Conservation (phyloP, 1,140 invertebrate species). For the Musca vetustissima region DNA sequence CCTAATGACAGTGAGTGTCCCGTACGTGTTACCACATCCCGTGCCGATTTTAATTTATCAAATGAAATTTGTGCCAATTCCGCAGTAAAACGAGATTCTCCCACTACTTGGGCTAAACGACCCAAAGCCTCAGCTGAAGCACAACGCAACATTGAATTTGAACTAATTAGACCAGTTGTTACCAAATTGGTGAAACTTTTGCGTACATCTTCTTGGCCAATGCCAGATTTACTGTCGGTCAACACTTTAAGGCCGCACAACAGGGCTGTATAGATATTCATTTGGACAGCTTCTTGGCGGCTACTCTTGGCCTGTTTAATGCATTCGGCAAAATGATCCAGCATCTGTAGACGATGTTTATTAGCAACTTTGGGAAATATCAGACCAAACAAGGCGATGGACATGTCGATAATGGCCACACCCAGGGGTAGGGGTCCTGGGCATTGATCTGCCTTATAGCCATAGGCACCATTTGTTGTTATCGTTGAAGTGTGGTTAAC, state of each 20-base stretch:
- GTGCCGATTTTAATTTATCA: conserved; percentile 82
- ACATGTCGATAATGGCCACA: conserved; percentile 95
- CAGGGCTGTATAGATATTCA: conserved; percentile 95
- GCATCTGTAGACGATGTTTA: conserved; percentile 94
- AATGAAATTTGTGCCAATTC: conserved; percentile 90
- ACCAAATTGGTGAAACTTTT: conserved; percentile 82
- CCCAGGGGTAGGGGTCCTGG: conserved; percentile 87
- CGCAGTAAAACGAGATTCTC: conserved; percentile 83
- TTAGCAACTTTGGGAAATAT: conserved; percentile 93
- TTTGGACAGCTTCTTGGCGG: conserved; percentile 92
- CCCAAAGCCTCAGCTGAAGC: conserved; percentile 86
- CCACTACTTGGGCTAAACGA: conserved; percentile 84
- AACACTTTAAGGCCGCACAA: conserved; percentile 86
- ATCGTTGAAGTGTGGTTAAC: conserved; percentile 48
- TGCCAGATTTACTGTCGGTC: conserved; percentile 81
- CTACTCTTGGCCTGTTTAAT: conserved; percentile 89
- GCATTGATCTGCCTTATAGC: conserved; percentile 49
- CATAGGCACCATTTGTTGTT: conserved; percentile 51
- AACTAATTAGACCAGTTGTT: conserved; percentile 76
- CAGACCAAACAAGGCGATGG: conserved; percentile 89
- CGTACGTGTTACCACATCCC: conserved; percentile 85
- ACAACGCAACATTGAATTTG: conserved; percentile 85
- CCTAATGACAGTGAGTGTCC: conserved; percentile 92
- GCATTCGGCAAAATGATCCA: conserved; percentile 95
- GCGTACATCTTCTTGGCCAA: conserved; percentile 89